These are phyloP conservation scores for Timema cristinae DNA, from an alignment of 2,888 invertebrate genomes.

Conservation along the genomic window DNA sequence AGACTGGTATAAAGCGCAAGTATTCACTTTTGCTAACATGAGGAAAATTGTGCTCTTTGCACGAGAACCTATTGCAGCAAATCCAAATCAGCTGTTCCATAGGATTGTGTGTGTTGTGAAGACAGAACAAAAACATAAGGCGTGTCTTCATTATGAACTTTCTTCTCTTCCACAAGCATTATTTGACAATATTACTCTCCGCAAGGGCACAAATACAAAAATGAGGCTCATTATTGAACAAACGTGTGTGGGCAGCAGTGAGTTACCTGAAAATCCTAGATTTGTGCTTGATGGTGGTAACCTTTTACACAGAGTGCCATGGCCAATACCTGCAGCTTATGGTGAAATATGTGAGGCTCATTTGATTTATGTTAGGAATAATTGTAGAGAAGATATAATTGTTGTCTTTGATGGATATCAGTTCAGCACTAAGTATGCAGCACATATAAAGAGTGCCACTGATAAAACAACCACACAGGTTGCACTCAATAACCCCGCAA, in stretches of 20 bases:
- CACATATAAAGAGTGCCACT: background rate
- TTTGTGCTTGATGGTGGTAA: constrained; percentile 1
- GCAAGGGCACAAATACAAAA: constrained; percentile 5
- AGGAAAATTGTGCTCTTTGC: background rate
- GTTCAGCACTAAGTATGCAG: background rate
- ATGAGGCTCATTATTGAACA: background rate
- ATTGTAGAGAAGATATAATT: background rate
- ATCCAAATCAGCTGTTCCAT: background rate
- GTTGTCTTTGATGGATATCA: constrained; percentile 11
- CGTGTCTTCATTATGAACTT: background rate
- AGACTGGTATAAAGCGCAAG: background rate
- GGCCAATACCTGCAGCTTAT: constrained; percentile 8
- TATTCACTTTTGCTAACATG: background rate
- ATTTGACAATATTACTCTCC: constrained; percentile 8
- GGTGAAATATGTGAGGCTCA: constrained; percentile 8
- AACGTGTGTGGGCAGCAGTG: constrained; percentile 2
- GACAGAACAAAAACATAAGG: background rate
- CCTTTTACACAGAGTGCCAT: constrained; percentile 8
- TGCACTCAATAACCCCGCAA: background rate
- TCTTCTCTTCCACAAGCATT: background rate
- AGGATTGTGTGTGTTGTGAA: background rate
- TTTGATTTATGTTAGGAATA: background rate
- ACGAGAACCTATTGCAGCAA: background rate
- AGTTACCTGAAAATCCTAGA: background rate
- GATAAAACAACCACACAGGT: background rate